Evolutionary conservation across 2,888 invertebrate genomes (phyloP), one percentile per base, ranked within the genome.

Genomic region (Heliconius charithonia): DNA sequence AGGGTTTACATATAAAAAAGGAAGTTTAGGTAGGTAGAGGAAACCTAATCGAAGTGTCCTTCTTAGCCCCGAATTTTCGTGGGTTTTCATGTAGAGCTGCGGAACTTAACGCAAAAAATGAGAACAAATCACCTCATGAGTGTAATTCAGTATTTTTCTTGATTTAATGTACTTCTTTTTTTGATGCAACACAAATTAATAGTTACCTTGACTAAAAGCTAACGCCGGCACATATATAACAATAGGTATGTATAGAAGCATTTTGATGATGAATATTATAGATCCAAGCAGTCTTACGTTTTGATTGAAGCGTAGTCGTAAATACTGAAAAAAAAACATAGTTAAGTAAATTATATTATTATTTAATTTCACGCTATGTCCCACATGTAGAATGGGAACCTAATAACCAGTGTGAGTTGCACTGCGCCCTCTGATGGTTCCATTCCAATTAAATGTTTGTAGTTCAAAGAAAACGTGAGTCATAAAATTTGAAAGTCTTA

Each of bases 161-260:
- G 19, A 51, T 51, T 51, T 22, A 51, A 16, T 16, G 56, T 22
- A 56, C 7, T 56, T 22, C 9, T 22, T 22, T 4, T 41, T 67
- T 70, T 9, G 4, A 70, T 70, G 45, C 1, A 51, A 27, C 22
- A 51, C 12, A 29, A n/a, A 12, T 3, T 25, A 9, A 29, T 32
- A 59, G 71, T 85, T 95, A 97, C 97, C 97, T 96, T 97, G 97
- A 91, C 97, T 97, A 86, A 98, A 97, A 2, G 98, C 98, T 85
- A 98, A 92, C 4, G 98, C 97, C 75, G 98, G 98, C 7, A 98
- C 98, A 89, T 98, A 98, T 81, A 98, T 96, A 0, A 98, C 98
- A 79, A 98, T 97, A 3, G 98, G 97, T 89, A 97, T 97, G 89
- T 97, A 97, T 29, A 97, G 94, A 87, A 97, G 86, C 97, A 97